These are phyloP conservation scores for Athene cunicularia DNA, from an alignment of 2,113 vertebrate genomes.

Conservation along the genomic window DNA sequence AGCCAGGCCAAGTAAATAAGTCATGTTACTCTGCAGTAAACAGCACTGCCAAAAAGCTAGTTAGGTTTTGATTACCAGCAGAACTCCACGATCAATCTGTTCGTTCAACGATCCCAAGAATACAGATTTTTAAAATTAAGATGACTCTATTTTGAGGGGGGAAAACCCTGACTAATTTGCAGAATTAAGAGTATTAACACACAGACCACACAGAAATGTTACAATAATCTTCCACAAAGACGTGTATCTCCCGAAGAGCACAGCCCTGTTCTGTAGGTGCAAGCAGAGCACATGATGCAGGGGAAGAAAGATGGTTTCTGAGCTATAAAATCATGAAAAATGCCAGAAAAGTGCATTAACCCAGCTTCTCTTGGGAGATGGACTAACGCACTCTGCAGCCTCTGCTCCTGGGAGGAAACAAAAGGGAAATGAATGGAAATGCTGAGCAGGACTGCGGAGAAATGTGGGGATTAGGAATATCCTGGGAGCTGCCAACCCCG, in stretches of 20 bases:
- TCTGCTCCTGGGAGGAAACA: constrained; percentile 13
- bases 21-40: constrained; percentile 53
- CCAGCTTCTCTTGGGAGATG: constrained; percentile 11
- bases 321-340: constrained; percentile 31
- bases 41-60: constrained; percentile 65
- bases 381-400: constrained; percentile 17
- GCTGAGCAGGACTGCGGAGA: not conserved
- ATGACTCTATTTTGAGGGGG: constrained; percentile 42
- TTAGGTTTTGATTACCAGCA: constrained; percentile 66
- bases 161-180: constrained; percentile 63
- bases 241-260: constrained; percentile 40
- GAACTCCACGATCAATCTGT: constrained; percentile 68
- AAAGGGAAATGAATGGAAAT: not conserved
- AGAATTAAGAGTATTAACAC: constrained; percentile 74
- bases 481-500: not conserved
- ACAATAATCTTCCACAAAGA: constrained; percentile 56
- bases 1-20: constrained; percentile 62
- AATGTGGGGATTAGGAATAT: not conserved
- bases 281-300: not conserved
- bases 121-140: constrained; percentile 59
- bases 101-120: constrained; percentile 53
- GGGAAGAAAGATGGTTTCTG: not conserved
- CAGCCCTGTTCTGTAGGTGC: not conserved
- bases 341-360: not conserved
- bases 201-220: constrained; percentile 63